Evolutionary conservation across 2,888 invertebrate genomes (phyloP).

Genomic region (Limnephilus marmoratus): DNA sequence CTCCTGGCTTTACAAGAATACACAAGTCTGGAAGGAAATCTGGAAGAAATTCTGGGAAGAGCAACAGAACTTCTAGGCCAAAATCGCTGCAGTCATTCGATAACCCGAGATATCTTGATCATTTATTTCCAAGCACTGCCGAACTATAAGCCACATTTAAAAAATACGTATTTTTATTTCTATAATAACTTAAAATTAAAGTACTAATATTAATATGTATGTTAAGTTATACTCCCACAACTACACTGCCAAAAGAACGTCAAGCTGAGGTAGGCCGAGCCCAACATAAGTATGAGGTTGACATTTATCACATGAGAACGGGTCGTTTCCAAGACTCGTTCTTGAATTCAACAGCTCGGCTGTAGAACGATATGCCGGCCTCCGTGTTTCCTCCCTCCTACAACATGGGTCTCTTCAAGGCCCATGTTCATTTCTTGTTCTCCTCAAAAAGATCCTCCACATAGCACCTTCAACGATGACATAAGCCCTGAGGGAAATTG

Average conservation of each 20-base stretch:
- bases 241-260: background rate
- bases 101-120: constrained; percentile 80
- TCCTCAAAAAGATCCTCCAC: too few species aligned
- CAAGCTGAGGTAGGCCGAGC: background rate
- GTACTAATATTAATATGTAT: background rate
- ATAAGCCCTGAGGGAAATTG: too few species aligned
- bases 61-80: constrained; percentile 73
- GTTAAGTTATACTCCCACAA: background rate
- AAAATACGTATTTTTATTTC: background rate
- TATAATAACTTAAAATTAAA: background rate
- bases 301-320: too few species aligned
- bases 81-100: constrained; percentile 79
- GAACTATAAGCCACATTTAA: constrained; percentile 56
- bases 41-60: constrained; percentile 53
- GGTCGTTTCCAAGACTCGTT: too few species aligned
- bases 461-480: too few species aligned
- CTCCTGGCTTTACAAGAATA: constrained; percentile 67
- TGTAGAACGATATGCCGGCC: too few species aligned
- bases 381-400: too few species aligned
- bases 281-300: too few species aligned
- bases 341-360: too few species aligned
- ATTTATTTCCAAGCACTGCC: constrained; percentile 75
- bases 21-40: constrained; percentile 54
- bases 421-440: too few species aligned
- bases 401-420: too few species aligned